A percentile compares a stretch with the other conserved stretches of the same genome.
Evolutionary conservation across 2,113 vertebrate species (phyloP).

Genomic region (Antennarius striatus): DNA sequence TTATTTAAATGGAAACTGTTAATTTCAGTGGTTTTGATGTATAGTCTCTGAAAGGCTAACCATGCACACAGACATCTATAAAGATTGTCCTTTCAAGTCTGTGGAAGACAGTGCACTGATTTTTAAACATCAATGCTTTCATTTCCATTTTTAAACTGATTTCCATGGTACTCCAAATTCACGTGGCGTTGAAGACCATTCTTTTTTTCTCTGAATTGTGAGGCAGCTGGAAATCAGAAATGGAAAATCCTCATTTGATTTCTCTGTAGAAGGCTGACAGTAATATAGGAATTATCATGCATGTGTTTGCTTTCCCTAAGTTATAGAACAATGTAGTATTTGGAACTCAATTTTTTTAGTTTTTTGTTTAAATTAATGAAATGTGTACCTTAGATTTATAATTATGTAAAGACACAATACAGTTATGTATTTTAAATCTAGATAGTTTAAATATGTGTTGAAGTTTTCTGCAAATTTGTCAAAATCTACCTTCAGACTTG

Average conservation of each 20-base stretch:
- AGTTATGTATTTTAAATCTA: no score
- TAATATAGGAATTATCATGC: background rate
- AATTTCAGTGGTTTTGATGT: slow-evolving; percentile 20
- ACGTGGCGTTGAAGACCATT: slow-evolving; percentile 19
- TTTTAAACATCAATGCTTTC: background rate
- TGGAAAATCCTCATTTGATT: background rate
- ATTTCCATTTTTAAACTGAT: slow-evolving; percentile 17
- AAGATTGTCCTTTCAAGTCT: slow-evolving; percentile 25
- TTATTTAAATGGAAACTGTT: slow-evolving; percentile 56
- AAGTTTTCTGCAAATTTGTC: no score
- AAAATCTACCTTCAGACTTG: no score
- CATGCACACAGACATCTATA: slow-evolving; percentile 7
- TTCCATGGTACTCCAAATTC: slow-evolving; percentile 5
- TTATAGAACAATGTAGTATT: background rate
- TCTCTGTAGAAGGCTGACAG: background rate
- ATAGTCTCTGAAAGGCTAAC: background rate
- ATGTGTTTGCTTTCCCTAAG: background rate
- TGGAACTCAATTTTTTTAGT: background rate
- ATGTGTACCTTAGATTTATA: no score
- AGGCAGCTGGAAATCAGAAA: background rate
- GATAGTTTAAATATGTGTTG: no score
- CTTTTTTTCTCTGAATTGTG: background rate
- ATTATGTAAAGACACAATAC: no score
- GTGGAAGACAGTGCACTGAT: slow-evolving; percentile 7
- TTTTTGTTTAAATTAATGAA: no score